Evolutionary conservation across 1,140 invertebrate genomes (phyloP), one percentile per base, ranked within the genome.

Genomic region (Trichoplusia ni): DNA sequence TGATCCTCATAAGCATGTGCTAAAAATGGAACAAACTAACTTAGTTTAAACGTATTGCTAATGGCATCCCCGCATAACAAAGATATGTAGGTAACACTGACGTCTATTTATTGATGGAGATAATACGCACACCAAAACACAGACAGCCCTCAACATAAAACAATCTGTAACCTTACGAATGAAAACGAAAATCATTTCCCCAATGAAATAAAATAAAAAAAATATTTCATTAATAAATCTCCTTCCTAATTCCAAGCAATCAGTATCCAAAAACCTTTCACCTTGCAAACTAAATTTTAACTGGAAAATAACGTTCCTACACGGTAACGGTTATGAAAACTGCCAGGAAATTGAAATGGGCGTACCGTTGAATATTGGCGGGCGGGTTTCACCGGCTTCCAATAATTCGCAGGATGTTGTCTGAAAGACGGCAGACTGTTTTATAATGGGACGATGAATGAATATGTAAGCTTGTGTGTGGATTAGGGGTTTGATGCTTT

Each of bases 281-380:
- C 38, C 25, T 44, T 14, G 37, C 27, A 58, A 44, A 58, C 54
- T 58, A 58, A 58, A 58, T 58, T 56, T 58, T 44, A 58, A 42
- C 37, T 58, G 25, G 54, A 29, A 62, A 67, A 67, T 56, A 56
- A 53, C 42, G 65, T 73, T 69, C 64, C 54, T 70, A 51, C 54
- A 58, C 49, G 35, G 56, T 35, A 64, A 60, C 54, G 61, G 53
- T 69, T 61, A 61, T 73, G 75, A 73, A 72, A 77, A 73, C 75
- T 70, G 66, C 16, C 79, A 80, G 79, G 79, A 82, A 79, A 82
- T 82, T 82, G 72, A 71, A 82, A 77, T 76, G 77, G 79, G 79
- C 79, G 79, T 70, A 44, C 47, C 71, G 42, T 59, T 51, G 67
- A 73, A 77, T 77, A 77, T 77, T 71, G 72, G 64, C 69, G 64